Percentiles rank a stretch among this genome's conserved stretches.
phyloP scores from a whole-genome alignment of 2,888 invertebrate genomes.

The Luperina nickerlii region DNA sequence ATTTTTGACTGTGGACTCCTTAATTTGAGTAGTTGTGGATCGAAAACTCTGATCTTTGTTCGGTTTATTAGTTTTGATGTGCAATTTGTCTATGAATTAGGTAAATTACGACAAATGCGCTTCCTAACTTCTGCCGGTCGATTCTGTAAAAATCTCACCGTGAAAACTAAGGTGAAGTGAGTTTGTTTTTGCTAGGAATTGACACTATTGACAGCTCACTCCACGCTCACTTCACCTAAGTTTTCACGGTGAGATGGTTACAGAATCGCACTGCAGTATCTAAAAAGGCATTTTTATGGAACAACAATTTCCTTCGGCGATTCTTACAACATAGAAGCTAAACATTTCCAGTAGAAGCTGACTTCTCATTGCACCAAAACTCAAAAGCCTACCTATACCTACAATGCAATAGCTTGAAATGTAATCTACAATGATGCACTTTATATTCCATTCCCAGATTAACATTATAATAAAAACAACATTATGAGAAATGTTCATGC shows the following conservation, averaged over 20 bases:
- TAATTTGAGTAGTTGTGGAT: no score
- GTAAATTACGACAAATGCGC: background rate
- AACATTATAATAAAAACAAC: background rate
- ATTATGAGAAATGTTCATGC: background rate
- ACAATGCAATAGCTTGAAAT: no score
- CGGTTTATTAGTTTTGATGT: slow-evolving; percentile 6
- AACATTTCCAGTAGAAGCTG: no score
- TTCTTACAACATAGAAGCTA: background rate
- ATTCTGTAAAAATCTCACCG: no score
- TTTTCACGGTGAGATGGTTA: no score
- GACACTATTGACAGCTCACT: no score
- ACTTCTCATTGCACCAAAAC: no score
- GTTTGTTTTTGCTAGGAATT: no score
- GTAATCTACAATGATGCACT: background rate
- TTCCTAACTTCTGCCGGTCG: background rate
- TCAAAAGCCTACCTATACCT: no score
- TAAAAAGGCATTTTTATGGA: background rate
- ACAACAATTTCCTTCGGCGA: background rate
- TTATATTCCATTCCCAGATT: background rate
- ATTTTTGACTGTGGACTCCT: background rate
- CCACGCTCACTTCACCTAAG: no score
- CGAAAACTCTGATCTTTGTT: background rate
- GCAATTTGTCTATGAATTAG: background rate
- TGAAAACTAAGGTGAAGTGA: no score
- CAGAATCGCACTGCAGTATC: no score